These are phyloP conservation scores for Drosophila buzzatii DNA, from an alignment of 2,888 invertebrate species.

Conservation along the genomic window DNA sequence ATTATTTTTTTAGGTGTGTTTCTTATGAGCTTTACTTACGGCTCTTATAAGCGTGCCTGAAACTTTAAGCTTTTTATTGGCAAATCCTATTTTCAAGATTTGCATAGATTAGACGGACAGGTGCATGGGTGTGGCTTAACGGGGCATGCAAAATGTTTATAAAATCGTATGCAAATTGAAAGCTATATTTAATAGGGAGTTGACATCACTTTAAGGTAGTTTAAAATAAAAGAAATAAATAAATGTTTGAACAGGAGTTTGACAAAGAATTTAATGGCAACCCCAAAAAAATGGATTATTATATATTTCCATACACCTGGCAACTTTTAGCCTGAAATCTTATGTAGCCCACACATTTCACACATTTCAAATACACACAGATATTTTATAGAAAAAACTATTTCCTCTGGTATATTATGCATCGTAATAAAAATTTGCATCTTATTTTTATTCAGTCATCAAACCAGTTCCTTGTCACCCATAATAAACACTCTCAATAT, in stretches of 20 bases:
- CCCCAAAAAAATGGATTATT: background rate
- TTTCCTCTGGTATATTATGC: too few species aligned
- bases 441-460: too few species aligned
- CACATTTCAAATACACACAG: too few species aligned
- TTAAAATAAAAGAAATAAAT: background rate
- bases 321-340: background rate
- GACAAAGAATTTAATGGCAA: background rate
- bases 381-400: too few species aligned
- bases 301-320: too few species aligned
- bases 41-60: slow-evolving; percentile 47
- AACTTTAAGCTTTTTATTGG: slow-evolving; percentile 22
- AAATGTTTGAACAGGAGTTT: background rate
- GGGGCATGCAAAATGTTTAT: background rate
- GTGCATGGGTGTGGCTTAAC: slow-evolving; percentile 6
- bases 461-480: too few species aligned
- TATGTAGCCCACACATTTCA: too few species aligned
- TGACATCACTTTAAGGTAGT: background rate
- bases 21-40: slow-evolving; percentile 15
- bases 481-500: background rate
- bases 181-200: background rate
- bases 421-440: too few species aligned
- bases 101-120: slow-evolving; percentile 37
- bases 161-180: background rate
- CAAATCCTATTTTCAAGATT: slow-evolving; percentile 45
- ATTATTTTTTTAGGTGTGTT: slow-evolving; percentile 62